Conservation (phyloP, 2,113 vertebrate genomes). For the Bagarius yarrelli region DNA sequence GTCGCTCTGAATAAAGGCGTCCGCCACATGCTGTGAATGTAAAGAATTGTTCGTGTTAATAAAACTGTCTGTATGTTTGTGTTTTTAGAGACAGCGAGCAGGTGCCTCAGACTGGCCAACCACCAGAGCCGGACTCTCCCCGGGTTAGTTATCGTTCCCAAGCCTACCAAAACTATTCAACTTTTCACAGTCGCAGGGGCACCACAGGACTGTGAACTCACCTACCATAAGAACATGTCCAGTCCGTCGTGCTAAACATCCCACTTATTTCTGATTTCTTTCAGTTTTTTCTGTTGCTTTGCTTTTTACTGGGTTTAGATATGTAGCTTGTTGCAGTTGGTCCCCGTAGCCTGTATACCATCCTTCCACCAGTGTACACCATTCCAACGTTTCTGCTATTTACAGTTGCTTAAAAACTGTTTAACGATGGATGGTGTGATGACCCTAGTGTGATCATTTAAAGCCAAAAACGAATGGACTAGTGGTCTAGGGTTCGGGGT, state of each 20-base stretch:
- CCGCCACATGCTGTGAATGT: too few species aligned
- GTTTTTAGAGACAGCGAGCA: conserved; percentile 74
- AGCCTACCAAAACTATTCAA: conserved; percentile 83
- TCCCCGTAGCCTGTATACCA: conserved; percentile 5
- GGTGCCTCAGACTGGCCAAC: conserved; percentile 83
- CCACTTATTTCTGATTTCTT: background rate
- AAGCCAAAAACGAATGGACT: too few species aligned
- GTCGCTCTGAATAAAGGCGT: too few species aligned
- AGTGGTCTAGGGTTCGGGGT: too few species aligned
- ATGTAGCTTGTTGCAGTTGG: background rate
- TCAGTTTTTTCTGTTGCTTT: background rate
- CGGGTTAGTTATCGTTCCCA: conserved; percentile 92
- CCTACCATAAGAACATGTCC: background rate
- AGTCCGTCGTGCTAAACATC: background rate
- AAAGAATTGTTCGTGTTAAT: too few species aligned
- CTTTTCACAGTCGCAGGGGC: conserved; percentile 88
- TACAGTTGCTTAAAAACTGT: background rate
- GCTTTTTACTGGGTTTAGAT: background rate
- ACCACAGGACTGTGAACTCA: conserved; percentile 74
- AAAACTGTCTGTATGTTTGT: conserved; percentile 13
- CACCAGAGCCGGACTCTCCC: conserved; percentile 89
- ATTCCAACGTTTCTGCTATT: background rate
- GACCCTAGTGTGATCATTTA: too few species aligned
- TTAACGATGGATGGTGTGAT: background rate
- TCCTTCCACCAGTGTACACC: background rate